Conservation (phyloP, 2,113 vertebrate genomes). For the Gobio gobio region DNA sequence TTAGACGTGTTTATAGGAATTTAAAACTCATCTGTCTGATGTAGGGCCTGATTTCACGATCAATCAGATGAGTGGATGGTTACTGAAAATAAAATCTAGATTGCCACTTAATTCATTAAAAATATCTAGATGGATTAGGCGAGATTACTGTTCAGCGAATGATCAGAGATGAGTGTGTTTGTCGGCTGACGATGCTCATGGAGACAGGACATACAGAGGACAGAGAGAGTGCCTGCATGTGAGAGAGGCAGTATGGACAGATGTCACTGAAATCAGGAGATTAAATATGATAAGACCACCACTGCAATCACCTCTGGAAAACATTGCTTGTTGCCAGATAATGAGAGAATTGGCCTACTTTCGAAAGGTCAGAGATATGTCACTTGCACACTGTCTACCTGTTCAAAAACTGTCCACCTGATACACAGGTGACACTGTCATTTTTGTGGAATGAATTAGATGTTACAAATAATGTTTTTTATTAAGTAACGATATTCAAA, state of each 20-base stretch:
- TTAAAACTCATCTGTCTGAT: constrained; percentile 61
- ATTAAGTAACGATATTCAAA: too few species aligned
- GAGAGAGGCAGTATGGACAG: constrained; percentile 57
- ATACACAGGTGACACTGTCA: too few species aligned
- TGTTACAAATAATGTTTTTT: not conserved
- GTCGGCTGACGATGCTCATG: constrained; percentile 27
- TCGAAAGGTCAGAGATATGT: constrained; percentile 14
- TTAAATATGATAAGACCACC: constrained; percentile 48
- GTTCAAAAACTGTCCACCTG: not conserved
- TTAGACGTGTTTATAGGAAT: constrained; percentile 42
- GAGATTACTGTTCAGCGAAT: constrained; percentile 55
- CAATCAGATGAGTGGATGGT: constrained; percentile 67
- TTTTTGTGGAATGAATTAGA: not conserved
- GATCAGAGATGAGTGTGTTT: constrained; percentile 49
- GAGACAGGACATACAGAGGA: constrained; percentile 47
- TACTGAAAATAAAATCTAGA: constrained; percentile 60
- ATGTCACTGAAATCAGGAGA: constrained; percentile 63
- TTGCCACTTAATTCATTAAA: constrained; percentile 65
- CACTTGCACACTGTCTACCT: not conserved
- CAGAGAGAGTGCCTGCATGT: constrained; percentile 29
- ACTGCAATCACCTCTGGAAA: constrained; percentile 34
- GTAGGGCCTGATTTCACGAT: constrained; percentile 62
- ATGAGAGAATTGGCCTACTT: constrained; percentile 37
- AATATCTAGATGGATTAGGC: constrained; percentile 59
- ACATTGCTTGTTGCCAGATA: constrained; percentile 16